phyloP scores from a whole-genome alignment of 2,888 invertebrate species.

The Drosophila aldrichi region DNA sequence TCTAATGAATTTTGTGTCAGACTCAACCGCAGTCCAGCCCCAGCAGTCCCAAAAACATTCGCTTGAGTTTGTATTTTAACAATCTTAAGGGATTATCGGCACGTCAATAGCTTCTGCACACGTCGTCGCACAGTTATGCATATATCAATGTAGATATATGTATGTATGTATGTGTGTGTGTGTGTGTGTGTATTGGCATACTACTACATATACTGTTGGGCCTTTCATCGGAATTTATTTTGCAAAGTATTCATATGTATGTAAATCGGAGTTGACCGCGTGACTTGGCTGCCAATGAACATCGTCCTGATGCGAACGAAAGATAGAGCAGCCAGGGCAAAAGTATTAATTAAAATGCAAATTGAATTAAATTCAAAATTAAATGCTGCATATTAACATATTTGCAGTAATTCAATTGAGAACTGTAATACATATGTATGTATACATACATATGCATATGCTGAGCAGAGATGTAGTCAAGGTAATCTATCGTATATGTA shows the following conservation, averaged over 20 bases:
- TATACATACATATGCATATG: constrained; percentile 8
- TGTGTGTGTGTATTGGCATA: constrained; percentile 1
- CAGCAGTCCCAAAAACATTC: neutral
- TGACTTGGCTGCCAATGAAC: constrained; percentile 20
- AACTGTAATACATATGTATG: neutral
- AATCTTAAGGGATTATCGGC: constrained; percentile 72
- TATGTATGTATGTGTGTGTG: neutral
- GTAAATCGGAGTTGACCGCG: constrained; percentile 44
- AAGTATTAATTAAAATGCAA: constrained; percentile 30
- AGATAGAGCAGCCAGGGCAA: constrained; percentile 9
- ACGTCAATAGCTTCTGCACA: constrained; percentile 49
- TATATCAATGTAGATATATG: neutral
- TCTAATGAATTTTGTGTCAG: constrained; percentile 61
- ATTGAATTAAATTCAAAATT: constrained; percentile 20
- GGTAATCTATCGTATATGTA: no score
- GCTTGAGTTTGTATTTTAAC: constrained; percentile 35
- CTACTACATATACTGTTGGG: constrained; percentile 10
- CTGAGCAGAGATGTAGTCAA: neutral
- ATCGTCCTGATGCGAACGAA: constrained; percentile 11
- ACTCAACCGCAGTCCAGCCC: constrained; percentile 28
- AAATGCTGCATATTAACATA: constrained; percentile 2
- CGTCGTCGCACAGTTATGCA: constrained; percentile 1
- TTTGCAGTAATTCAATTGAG: constrained; percentile 3
- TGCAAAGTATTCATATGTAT: constrained; percentile 40
- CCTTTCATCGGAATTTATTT: constrained; percentile 41